A percentile compares a stretch with the other conserved stretches of the same genome.
Conservation (phyloP, 2,797 vertebrate species). For the Salmo trutta region DNA sequence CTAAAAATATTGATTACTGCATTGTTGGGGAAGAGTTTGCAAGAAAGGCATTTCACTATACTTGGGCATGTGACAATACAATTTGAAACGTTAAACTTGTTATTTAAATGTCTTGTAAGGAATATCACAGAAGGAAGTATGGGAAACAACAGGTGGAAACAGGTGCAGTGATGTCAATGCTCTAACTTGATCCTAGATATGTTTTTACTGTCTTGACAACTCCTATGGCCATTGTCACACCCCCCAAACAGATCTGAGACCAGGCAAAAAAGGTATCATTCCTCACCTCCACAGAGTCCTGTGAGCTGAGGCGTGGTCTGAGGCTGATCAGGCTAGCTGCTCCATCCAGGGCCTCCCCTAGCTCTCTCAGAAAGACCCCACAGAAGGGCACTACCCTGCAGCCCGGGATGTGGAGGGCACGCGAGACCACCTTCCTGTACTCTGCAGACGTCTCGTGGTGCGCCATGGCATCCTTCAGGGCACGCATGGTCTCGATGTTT, state of each 20-base stretch:
- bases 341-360: conserved; percentile 91
- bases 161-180: background rate
- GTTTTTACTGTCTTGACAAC: background rate
- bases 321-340: conserved; percentile 91
- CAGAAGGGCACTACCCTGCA: conserved; percentile 98
- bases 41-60: too few species aligned
- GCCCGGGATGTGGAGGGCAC: conserved; percentile 94
- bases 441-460: conserved; percentile 94
- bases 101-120: too few species aligned
- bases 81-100: too few species aligned
- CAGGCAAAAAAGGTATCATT: background rate
- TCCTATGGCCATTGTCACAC: background rate
- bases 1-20: too few species aligned
- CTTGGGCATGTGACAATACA: too few species aligned
- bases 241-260: too few species aligned
- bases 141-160: too few species aligned
- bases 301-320: conserved; percentile 77
- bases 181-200: background rate
- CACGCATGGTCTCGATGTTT: conserved; percentile 95
- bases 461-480: conserved; percentile 96
- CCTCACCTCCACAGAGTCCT: conserved; percentile 90
- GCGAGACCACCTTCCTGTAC: conserved; percentile 90
- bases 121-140: too few species aligned
- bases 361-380: conserved; percentile 96
- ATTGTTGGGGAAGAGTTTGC: too few species aligned